These are phyloP conservation scores for Merluccius polli DNA, from an alignment of 2,797 vertebrate species.

Conservation along the genomic window DNA sequence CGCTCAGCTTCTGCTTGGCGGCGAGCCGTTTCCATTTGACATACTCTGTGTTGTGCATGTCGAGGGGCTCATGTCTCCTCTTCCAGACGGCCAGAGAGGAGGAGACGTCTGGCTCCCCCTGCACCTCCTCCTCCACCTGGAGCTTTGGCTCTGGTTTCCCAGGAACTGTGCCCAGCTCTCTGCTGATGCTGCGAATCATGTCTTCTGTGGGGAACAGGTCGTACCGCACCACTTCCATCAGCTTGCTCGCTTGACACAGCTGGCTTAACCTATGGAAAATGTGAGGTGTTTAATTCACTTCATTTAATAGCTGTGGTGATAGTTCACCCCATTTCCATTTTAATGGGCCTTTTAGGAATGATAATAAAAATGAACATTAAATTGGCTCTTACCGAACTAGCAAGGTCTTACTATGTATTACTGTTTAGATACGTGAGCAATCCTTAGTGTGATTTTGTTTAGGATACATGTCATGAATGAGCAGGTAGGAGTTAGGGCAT, in stretches of 20 bases:
- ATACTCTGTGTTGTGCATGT: conserved; percentile 53
- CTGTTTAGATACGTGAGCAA: neutral
- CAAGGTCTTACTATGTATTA: neutral
- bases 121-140: neutral
- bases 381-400: neutral
- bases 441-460: neutral
- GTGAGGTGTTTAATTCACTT: neutral
- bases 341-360: neutral
- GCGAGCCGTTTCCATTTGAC: conserved; percentile 45
- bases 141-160: conserved; percentile 20
- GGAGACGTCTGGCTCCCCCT: neutral
- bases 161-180: conserved; percentile 61
- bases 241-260: conserved; percentile 60
- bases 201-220: conserved; percentile 78
- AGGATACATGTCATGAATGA: neutral
- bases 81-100: neutral
- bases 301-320: neutral
- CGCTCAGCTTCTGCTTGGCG: conserved; percentile 12
- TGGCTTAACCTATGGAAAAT: conserved; percentile 65
- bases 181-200: conserved; percentile 75
- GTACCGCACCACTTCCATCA: conserved; percentile 64
- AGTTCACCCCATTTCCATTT: neutral
- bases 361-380: neutral
- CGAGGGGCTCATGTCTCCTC: conserved; percentile 34
- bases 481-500: neutral